phyloP scores from a whole-genome alignment of 2,113 vertebrate genomes.

The Cebus imitator region DNA sequence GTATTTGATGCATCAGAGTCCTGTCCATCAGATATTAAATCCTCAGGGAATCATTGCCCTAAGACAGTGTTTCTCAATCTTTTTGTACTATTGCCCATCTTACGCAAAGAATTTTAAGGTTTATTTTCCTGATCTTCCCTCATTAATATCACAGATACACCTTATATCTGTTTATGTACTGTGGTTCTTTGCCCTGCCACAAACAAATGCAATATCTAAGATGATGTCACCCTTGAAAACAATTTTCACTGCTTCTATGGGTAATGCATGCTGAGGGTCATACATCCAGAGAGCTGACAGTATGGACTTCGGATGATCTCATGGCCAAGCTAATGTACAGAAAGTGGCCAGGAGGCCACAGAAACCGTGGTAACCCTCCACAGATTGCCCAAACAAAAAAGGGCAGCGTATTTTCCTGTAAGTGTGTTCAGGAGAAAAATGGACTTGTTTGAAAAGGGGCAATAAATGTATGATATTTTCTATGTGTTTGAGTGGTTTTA shows the following conservation, averaged over 20 bases:
- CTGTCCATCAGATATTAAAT: not conserved
- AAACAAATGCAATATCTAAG: not conserved
- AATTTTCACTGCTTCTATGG: not conserved
- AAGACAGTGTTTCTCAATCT: not conserved
- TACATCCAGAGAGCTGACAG: not conserved
- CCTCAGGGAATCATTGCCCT: not conserved
- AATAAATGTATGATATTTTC: not conserved
- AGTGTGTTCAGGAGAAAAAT: not conserved
- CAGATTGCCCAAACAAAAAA: not conserved
- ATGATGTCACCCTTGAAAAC: not conserved
- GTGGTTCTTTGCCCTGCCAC: not conserved
- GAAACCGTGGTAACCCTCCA: not conserved
- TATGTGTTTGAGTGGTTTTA: not conserved
- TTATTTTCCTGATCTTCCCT: not conserved
- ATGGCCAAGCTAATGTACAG: not conserved
- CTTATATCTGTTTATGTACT: not conserved
- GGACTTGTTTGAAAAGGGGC: not conserved
- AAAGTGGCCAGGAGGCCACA: not conserved
- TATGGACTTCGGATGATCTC: not conserved
- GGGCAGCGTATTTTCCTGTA: not conserved
- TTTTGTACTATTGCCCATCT: not conserved
- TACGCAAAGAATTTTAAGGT: not conserved
- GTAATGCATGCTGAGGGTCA: not conserved
- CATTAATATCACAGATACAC: not conserved
- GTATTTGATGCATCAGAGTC: not conserved